These are phyloP conservation scores for Pogonocichla stellata DNA, from an alignment of 2,113 vertebrate species.

Conservation along the genomic window DNA sequence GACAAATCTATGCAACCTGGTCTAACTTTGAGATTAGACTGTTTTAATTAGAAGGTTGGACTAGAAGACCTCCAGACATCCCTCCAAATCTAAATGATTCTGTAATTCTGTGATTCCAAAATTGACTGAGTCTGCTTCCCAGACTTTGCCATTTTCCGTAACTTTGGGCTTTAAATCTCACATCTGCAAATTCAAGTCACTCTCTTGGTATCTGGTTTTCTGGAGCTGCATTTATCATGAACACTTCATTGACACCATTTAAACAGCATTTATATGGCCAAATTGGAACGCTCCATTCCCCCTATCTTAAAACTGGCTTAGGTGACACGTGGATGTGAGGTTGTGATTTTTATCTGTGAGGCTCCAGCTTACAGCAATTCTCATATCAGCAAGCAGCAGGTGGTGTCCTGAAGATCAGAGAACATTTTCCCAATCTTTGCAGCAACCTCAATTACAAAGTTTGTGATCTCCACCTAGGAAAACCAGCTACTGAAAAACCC, in stretches of 20 bases:
- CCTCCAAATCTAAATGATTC: not conserved
- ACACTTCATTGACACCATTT: not conserved
- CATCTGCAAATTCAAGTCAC: not conserved
- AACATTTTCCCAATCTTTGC: not conserved
- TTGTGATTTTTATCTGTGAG: not conserved
- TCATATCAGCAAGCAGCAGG: not conserved
- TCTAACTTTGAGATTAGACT: not conserved
- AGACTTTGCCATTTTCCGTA: not conserved
- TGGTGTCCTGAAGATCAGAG: not conserved
- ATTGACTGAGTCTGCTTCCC: not conserved
- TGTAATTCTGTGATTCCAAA: not conserved
- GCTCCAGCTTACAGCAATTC: not conserved
- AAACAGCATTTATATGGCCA: not conserved
- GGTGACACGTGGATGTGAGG: not conserved
- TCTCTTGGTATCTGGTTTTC: not conserved
- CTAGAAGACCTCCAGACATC: not conserved
- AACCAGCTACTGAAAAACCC: not conserved
- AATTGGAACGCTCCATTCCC: not conserved
- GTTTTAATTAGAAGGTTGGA: not conserved
- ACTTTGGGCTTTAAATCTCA: not conserved
- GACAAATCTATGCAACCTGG: not conserved
- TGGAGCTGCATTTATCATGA: not conserved
- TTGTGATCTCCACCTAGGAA: not conserved
- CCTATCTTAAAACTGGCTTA: not conserved
- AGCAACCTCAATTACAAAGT: not conserved